Conservation (phyloP, 2,888 invertebrate genomes). For the Taphrorychus bicolor region DNA sequence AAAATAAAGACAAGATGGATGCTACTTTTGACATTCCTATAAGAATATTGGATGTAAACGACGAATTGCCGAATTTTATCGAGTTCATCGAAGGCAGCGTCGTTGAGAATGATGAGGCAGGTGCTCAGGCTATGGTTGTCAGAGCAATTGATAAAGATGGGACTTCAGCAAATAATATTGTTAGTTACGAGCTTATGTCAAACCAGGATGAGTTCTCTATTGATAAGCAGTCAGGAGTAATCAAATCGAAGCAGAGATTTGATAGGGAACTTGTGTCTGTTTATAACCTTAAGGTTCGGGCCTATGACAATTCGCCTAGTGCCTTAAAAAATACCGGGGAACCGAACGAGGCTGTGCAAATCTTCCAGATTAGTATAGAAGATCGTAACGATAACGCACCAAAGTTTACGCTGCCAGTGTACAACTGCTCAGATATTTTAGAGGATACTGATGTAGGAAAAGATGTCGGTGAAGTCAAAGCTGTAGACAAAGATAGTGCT, state of each 20-base stretch:
- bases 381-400: slow-evolving; percentile 97
- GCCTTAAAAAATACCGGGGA: slow-evolving; percentile 68
- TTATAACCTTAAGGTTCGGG: slow-evolving; percentile 85
- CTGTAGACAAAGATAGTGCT: slow-evolving; percentile 87
- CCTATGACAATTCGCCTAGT: slow-evolving; percentile 89
- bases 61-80: slow-evolving; percentile 86
- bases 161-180: slow-evolving; percentile 82
- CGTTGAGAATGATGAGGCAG: slow-evolving; percentile 82
- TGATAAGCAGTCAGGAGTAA: slow-evolving; percentile 85
- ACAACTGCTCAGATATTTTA: slow-evolving; percentile 75
- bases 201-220: slow-evolving; percentile 79
- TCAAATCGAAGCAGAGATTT: slow-evolving; percentile 81
- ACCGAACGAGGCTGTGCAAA: slow-evolving; percentile 80
- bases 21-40: slow-evolving; percentile 82
- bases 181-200: slow-evolving; percentile 77
- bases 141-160: slow-evolving; percentile 87
- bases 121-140: slow-evolving; percentile 78
- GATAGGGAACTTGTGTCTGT: slow-evolving; percentile 86
- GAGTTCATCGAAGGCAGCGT: slow-evolving; percentile 83
- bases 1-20: slow-evolving; percentile 81
- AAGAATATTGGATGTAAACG: slow-evolving; percentile 86
- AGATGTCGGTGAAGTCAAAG: slow-evolving; percentile 86
- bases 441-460: slow-evolving; percentile 87
- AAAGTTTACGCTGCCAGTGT: slow-evolving; percentile 78
- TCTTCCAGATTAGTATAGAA: slow-evolving; percentile 88